phyloP scores from a whole-genome alignment of 2,113 vertebrate genomes.

The Paramormyrops kingsleyae region DNA sequence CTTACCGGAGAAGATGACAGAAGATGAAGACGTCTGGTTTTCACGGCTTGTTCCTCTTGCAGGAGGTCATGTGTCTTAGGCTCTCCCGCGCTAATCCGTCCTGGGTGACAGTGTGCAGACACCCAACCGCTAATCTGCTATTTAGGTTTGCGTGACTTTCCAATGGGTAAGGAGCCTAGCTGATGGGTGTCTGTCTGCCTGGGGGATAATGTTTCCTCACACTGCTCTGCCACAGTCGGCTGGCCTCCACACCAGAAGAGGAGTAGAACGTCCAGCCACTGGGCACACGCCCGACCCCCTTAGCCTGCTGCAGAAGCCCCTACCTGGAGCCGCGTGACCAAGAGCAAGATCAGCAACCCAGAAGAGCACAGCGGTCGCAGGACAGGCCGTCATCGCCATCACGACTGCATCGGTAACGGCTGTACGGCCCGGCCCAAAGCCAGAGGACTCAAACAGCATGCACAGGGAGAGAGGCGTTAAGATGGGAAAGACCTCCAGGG shows the following conservation, averaged over 20 bases:
- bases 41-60: background rate
- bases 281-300: background rate
- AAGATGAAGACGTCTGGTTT: background rate
- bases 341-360: background rate
- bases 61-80: background rate
- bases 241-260: background rate
- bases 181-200: slow-evolving; percentile 15
- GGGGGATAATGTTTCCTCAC: slow-evolving; percentile 38
- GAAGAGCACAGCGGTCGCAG: background rate
- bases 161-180: slow-evolving; percentile 25
- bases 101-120: background rate
- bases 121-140: background rate
- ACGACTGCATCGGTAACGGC: background rate
- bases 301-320: background rate
- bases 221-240: background rate
- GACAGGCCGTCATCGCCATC: background rate
- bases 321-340: background rate
- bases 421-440: background rate
- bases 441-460: slow-evolving; percentile 33
- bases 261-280: background rate
- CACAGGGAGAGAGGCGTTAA: slow-evolving; percentile 35
- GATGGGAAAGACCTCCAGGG: slow-evolving; percentile 39
- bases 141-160: slow-evolving; percentile 11
- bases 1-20: background rate
- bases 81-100: background rate